Base-by-base conservation (phyloP, 2,888 invertebrate genomes). In the Apamea crenata region DNA sequence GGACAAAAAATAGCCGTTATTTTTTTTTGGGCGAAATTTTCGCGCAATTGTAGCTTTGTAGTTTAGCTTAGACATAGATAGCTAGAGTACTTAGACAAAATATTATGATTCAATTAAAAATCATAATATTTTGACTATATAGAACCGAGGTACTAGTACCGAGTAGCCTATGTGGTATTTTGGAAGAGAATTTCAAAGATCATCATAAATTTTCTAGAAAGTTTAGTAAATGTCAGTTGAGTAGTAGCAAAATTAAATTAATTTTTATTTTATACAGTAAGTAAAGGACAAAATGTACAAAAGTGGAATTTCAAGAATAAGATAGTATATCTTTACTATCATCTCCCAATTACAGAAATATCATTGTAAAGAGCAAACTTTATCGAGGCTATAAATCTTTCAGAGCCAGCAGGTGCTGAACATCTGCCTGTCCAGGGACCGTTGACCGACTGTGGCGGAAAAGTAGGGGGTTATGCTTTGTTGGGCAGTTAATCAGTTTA, bases 311-410 rank as follows among this genome's bases (percentile, higher is more conserved):
- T 16, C 10, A 68, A 44, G 44, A 59, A 40, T 29, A 61, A 36
- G 18, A 68, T 44, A 44, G 7, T 74, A 83, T 80, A 80, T 80
- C 77, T 61, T 25, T 36, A 63, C 29, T 68, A 83, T 83, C 3
- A 77, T 53, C 53, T 68, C 83, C 61, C 76, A 81, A 84, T 87
- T 84, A 78, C 65, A 66, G 67, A 80, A 81, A 84, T 78, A 84
- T 71, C 70, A 80, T 75, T 82, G 67, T n/a, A 87, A 87, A 85
- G 85, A 85, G 73, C 82, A 80, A 74, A 70, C 29, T 78, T 87
- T 82, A 87, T 87, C 85, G 80, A 16, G 25, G 63, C 71, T 32
- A 82, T 85, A 86, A 87, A 87, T 87, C 87, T 71, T 80, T 47
- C 25, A 50, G 12, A 44, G 10, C 44, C 53, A 61, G 84, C 80